These are phyloP conservation scores for Hylaea fasciaria DNA, from an alignment of 2,888 invertebrate genomes.

Conservation along the genomic window DNA sequence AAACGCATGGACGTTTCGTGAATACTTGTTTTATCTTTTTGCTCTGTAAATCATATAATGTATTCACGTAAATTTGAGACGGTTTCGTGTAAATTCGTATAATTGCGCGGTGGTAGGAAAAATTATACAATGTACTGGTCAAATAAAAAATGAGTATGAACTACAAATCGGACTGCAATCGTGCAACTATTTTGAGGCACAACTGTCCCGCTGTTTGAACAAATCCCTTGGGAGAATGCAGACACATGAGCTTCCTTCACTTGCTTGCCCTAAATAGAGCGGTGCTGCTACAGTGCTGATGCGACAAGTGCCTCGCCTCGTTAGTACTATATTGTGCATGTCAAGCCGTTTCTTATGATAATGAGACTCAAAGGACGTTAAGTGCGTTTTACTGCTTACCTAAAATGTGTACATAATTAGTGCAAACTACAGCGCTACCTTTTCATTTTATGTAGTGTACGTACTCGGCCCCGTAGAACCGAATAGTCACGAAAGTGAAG, in stretches of 20 bases:
- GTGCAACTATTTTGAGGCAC: background rate
- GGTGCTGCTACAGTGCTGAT: conserved; percentile 30
- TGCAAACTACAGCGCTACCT: no score
- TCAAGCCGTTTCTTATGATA: conserved; percentile 23
- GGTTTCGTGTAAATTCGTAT: no score
- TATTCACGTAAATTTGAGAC: no score
- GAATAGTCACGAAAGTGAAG: no score
- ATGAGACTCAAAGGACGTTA: conserved; percentile 5
- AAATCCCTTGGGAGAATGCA: conserved; percentile 23
- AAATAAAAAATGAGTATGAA: no score
- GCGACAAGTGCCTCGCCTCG: conserved; percentile 27
- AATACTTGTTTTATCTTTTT: no score
- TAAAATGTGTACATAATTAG: no score
- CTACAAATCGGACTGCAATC: background rate
- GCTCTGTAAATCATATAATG: no score
- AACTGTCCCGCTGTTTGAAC: background rate
- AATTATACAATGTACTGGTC: no score
- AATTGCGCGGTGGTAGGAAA: background rate
- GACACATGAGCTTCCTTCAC: conserved; percentile 8
- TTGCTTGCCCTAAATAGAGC: conserved; percentile 45
- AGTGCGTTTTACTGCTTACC: background rate
- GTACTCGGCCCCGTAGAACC: conserved; percentile 28
- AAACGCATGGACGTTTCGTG: no score
- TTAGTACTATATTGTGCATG: conserved; percentile 35
- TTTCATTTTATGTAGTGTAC: conserved; percentile 14